These are phyloP conservation scores for Tautogolabrus adspersus DNA, from an alignment of 2,113 vertebrate genomes.

Conservation along the genomic window DNA sequence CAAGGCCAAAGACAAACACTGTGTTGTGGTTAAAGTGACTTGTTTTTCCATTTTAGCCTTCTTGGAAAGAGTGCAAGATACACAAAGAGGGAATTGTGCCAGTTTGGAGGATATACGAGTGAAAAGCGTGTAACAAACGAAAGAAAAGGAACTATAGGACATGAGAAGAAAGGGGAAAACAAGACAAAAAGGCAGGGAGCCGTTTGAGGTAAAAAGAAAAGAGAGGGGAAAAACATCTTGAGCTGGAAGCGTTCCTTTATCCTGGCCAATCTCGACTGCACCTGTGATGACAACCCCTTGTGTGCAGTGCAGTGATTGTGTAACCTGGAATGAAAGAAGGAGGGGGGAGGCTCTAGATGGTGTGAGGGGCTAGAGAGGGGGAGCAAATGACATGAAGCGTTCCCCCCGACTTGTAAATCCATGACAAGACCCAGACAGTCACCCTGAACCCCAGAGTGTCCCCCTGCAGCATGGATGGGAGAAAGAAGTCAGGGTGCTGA, in stretches of 20 bases:
- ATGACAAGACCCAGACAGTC: constrained; percentile 77
- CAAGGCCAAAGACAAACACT: constrained; percentile 38
- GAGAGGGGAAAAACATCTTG: constrained; percentile 78
- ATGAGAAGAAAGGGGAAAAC: constrained; percentile 51
- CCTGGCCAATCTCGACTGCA: constrained; percentile 82
- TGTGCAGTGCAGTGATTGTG: constrained; percentile 82
- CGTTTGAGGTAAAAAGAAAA: constrained; percentile 51
- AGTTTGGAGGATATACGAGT: constrained; percentile 14
- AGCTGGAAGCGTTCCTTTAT: constrained; percentile 78
- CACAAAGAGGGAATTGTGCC: neutral
- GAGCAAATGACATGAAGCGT: constrained; percentile 70
- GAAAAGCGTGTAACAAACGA: constrained; percentile 36
- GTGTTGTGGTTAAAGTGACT: constrained; percentile 38
- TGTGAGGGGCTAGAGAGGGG: constrained; percentile 66
- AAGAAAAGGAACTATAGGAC: constrained; percentile 30
- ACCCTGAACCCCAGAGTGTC: constrained; percentile 63
- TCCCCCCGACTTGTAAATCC: constrained; percentile 74
- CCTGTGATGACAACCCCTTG: constrained; percentile 85
- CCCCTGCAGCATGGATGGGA: constrained; percentile 58
- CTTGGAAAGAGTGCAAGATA: constrained; percentile 32
- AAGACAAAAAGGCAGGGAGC: constrained; percentile 51
- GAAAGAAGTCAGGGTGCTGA: constrained; percentile 37
- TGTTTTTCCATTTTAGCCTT: constrained; percentile 33
- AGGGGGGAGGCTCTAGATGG: constrained; percentile 55
- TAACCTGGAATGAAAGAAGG: constrained; percentile 76